Base-by-base conservation (phyloP, 2,113 vertebrate genomes). In the Diglossa brunneiventris region DNA sequence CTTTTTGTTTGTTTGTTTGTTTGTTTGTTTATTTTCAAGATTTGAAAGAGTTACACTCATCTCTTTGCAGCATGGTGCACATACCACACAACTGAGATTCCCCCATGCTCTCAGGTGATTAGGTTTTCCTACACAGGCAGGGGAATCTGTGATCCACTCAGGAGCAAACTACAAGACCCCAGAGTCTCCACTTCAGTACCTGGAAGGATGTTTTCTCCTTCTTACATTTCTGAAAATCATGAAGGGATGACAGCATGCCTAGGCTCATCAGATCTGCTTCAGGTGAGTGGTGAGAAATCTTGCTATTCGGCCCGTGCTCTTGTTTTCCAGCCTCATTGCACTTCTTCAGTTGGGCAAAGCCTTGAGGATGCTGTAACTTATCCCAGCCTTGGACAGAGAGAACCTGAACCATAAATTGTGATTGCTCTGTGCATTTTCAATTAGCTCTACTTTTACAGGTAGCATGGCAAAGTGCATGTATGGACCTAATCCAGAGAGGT, bases 41-140 rank as follows among this genome's bases (percentile, higher is more conserved):
- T 74, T 44, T 85, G 61, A 74, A 61, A 73, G 73, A 79, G 35
- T 53, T 76, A 77, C 13, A 30, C 7, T 63, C 0, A 2, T 37
- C 19, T 59, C 33, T 67, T 61, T 84, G 53, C 53, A 87, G 27
- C 20, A 49, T 10, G 68, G 52, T 68, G 31, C 47, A 73, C 53
- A 61, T 28, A 37, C 7, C 41, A 47, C 26, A 8, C 46, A 70
- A 0, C 2, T 49, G 56, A 89, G 6, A 18, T 73, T 47, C 4
- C 11, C 13, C 3, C 6, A n/a, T 20, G 5, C 3, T 1, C 8
- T 42, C 46, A 83, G 17, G 31, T 15, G 27, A 52, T 1, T 1
- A 85, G 75, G 15, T 78, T 87, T 90, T 90, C 73, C 44, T 75
- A 42, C 10, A 47, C 18, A 66, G 31, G n/a, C n/a, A 91, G 18